A percentile compares a stretch with the other conserved stretches of the same genome.
Conservation (phyloP, 2,113 vertebrate genomes). For the Gasterosteus nipponicus region DNA sequence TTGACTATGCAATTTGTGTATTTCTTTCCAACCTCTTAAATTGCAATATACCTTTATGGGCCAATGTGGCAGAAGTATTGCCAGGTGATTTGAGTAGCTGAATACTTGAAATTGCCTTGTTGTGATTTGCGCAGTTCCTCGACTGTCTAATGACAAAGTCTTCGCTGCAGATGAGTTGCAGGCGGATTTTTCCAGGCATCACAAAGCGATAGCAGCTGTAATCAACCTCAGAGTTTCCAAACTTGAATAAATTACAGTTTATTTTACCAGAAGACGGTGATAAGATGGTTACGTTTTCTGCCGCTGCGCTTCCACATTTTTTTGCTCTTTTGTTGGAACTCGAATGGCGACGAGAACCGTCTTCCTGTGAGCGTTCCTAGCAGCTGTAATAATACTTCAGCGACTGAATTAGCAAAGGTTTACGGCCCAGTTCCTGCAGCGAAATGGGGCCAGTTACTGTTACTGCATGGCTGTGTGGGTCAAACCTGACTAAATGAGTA, state of each 20-base stretch:
- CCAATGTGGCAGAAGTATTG: not conserved
- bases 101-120: constrained; percentile 16
- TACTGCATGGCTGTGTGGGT: constrained; percentile 14
- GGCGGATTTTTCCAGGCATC: constrained; percentile 34
- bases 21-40: constrained; percentile 13
- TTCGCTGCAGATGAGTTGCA: constrained; percentile 53
- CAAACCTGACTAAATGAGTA: constrained; percentile 16
- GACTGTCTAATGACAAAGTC: constrained; percentile 45
- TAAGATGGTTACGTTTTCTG: constrained; percentile 58
- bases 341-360: constrained; percentile 58
- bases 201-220: constrained; percentile 45
- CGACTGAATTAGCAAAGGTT: constrained; percentile 55
- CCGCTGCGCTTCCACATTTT: constrained; percentile 21
- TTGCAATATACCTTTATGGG: constrained; percentile 12
- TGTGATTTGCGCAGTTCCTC: constrained; percentile 17
- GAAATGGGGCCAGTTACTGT: constrained; percentile 24
- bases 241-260: constrained; percentile 55
- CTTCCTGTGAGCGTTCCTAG: constrained; percentile 40
- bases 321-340: constrained; percentile 49
- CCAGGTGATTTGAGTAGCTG: constrained; percentile 36
- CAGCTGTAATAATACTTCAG: constrained; percentile 74
- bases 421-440: constrained; percentile 51
- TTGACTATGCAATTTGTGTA: constrained; percentile 27
- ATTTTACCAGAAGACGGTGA: constrained; percentile 62
- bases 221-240: constrained; percentile 44